Conservation (phyloP, 2,113 vertebrate genomes). For the Physeter macrocephalus region DNA sequence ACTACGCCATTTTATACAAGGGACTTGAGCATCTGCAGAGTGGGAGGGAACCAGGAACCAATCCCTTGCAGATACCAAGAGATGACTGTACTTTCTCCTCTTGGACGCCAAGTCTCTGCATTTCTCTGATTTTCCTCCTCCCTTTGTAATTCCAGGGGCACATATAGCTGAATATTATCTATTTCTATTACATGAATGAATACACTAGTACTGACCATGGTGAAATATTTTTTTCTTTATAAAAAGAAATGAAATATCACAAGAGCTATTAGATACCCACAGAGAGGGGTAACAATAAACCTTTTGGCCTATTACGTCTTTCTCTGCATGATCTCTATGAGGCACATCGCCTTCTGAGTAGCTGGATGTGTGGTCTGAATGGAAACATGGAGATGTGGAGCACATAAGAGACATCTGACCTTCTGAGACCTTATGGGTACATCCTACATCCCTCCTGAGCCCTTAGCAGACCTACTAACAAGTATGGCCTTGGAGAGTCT, state of each 20-base stretch:
- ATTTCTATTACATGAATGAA: neutral
- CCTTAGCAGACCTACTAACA: neutral
- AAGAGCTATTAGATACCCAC: neutral
- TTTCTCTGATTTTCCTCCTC: constrained; percentile 17
- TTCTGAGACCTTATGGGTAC: neutral
- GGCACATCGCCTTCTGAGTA: neutral
- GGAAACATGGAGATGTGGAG: neutral
- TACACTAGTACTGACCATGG: neutral
- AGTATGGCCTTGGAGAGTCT: neutral
- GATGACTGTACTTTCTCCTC: neutral
- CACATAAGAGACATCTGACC: neutral
- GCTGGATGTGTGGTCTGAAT: neutral
- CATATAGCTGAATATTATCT: neutral
- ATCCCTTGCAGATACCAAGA: fast-evolving
- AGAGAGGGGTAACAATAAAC: neutral
- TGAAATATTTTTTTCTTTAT: neutral
- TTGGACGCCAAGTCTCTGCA: neutral
- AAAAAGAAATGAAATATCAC: neutral
- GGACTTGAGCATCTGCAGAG: neutral
- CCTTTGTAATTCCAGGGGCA: neutral
- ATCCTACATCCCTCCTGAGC: neutral
- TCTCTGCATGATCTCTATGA: neutral
- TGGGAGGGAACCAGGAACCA: neutral
- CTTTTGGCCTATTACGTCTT: neutral
- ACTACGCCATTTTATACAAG: neutral